These are phyloP conservation scores for Oreortyx pictus DNA, from an alignment of 2,797 vertebrate species.

Conservation along the genomic window DNA sequence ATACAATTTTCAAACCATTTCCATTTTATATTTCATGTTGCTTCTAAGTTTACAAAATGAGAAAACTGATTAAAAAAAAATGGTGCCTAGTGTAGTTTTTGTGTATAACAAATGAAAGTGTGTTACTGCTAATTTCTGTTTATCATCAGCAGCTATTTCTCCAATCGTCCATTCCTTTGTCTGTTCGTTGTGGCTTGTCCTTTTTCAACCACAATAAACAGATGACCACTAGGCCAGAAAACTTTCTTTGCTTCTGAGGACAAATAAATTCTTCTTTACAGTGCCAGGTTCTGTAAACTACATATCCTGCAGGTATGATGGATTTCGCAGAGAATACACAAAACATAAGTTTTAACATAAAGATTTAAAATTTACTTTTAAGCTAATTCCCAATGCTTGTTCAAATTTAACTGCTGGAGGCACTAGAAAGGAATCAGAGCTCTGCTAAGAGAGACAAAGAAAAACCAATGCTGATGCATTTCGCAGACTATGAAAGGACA, in stretches of 20 bases:
- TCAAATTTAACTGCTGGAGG: not conserved
- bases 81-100: not conserved
- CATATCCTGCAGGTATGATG: not conserved
- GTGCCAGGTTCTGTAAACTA: not conserved
- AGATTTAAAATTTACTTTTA: not conserved
- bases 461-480: not conserved
- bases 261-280: not conserved
- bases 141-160: not conserved
- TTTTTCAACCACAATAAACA: not conserved
- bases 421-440: not conserved
- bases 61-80: not conserved
- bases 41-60: constrained; percentile 1
- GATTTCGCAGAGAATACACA: not conserved
- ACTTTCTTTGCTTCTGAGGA: not conserved
- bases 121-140: not conserved
- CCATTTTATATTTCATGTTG: not conserved
- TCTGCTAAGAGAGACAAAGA: not conserved
- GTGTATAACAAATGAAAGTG: not conserved
- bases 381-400: not conserved
- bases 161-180: not conserved
- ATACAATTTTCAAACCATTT: not conserved
- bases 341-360: not conserved
- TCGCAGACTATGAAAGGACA: not conserved
- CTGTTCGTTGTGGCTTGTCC: not conserved
- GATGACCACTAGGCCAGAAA: not conserved